These are phyloP conservation scores for Argynnis bischoffii DNA, from an alignment of 2,888 invertebrate genomes.

Conservation along the genomic window DNA sequence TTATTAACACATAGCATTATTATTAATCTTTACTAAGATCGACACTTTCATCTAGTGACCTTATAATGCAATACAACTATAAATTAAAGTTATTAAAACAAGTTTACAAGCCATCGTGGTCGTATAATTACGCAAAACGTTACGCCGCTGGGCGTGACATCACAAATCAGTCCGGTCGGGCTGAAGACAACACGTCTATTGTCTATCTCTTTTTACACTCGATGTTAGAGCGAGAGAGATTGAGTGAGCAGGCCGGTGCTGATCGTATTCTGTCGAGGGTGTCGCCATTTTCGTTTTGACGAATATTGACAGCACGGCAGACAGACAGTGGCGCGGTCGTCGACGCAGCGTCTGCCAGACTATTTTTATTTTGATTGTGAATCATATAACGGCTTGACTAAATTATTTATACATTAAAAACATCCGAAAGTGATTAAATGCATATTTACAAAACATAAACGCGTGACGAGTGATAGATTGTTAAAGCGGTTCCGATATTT, in stretches of 20 bases:
- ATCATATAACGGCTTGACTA: constrained; percentile 68
- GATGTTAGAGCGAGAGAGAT: constrained; percentile 52
- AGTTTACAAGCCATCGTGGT: constrained; percentile 74
- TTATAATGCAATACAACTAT: constrained; percentile 66
- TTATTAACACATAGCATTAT: constrained; percentile 55
- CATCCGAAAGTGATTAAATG: constrained; percentile 54
- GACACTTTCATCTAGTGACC: constrained; percentile 72
- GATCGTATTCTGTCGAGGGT: constrained; percentile 83
- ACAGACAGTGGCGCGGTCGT: constrained; percentile 80
- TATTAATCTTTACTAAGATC: constrained; percentile 66
- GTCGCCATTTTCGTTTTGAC: constrained; percentile 89
- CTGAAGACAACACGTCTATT: constrained; percentile 73
- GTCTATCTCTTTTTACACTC: constrained; percentile 53
- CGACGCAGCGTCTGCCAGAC: constrained; percentile 77
- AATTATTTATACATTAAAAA: constrained; percentile 46
- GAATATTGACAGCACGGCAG: constrained; percentile 87
- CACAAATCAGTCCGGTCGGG: constrained; percentile 78
- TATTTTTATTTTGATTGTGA: constrained; percentile 82
- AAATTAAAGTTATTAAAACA: constrained; percentile 78
- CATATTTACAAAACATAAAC: constrained; percentile 57
- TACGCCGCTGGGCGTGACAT: constrained; percentile 83
- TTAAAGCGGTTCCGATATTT: constrained; percentile 60
- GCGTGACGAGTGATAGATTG: constrained; percentile 65
- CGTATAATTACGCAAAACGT: constrained; percentile 81
- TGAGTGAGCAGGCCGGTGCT: constrained; percentile 66